These are phyloP conservation scores for Silurus glanis DNA, from an alignment of 2,113 vertebrate genomes.

Conservation along the genomic window DNA sequence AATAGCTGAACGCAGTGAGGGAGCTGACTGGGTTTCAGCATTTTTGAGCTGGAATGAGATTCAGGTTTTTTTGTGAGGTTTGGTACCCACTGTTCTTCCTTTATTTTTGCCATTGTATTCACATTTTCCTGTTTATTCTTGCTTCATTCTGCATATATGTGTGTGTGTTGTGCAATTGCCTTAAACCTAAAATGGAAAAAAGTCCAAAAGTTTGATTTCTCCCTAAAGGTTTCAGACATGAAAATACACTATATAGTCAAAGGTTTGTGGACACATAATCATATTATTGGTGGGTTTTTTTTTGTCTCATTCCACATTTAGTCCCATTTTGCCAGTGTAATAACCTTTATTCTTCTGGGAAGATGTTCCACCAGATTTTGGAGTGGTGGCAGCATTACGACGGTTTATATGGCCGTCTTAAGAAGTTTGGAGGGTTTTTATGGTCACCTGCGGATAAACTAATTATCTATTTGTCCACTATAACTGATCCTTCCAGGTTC, in stretches of 20 bases:
- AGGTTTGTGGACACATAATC: too few relatives aligned
- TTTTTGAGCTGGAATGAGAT: slow-evolving; percentile 53
- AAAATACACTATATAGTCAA: too few relatives aligned
- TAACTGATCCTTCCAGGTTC: not conserved
- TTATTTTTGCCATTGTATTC: slow-evolving; percentile 19
- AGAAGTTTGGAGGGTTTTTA: not conserved
- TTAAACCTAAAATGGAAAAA: not conserved
- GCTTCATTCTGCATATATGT: not conserved
- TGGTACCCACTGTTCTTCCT: not conserved
- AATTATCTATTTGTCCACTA: not conserved
- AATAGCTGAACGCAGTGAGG: slow-evolving; percentile 67
- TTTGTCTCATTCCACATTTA: too few relatives aligned
- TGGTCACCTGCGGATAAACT: not conserved
- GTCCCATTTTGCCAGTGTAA: too few relatives aligned
- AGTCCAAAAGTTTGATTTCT: not conserved
- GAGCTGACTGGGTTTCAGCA: slow-evolving; percentile 54
- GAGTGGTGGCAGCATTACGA: too few relatives aligned
- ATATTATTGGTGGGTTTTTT: too few relatives aligned
- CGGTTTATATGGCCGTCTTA: not conserved
- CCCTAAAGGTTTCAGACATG: too few relatives aligned
- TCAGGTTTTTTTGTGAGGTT: slow-evolving; percentile 42
- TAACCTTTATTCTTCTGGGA: too few relatives aligned
- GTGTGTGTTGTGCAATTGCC: not conserved
- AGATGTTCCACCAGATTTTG: too few relatives aligned
- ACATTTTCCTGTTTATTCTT: slow-evolving; percentile 5